Evolutionary conservation across 64 coral and sea anemone species (phyloP), one percentile per base, ranked within the genome.

Genomic region (Montipora sp.): DNA sequence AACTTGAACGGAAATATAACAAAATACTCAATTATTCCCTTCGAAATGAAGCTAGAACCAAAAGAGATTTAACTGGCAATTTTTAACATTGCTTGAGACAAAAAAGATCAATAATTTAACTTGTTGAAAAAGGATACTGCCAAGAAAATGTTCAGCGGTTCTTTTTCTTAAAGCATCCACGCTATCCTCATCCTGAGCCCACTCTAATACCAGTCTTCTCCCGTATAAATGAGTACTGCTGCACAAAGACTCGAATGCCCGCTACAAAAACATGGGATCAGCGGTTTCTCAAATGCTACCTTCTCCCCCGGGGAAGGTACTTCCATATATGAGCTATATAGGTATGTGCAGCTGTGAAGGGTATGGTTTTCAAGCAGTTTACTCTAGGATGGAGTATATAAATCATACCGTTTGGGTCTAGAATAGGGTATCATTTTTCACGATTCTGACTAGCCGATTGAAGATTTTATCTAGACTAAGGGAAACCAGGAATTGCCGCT

Each of bases 191-290:
- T 99, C 98, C 83, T 99, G 90, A 20, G 98, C 98, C 98, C 94
- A 99, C 72, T 99, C 98, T 14, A 99, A 76, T 11, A 99, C 98
- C 66, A 99, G 94, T 47, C 98, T 87, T 4, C 98, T 85, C 43
- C 94, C 98, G 80, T 99, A 99, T 74, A 99, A 94, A 94, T 99
- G 98, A 27, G 98, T 96, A 51, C 98, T 99, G 20, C 94, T 93
- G 13, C 90, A 99, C 16, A 99, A 65, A 53, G 98, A 90, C 78
- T 96, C 84, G 45, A 99, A 99, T 3, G 98, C 98, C 11, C 98
- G 92, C 98, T 99, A 51, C 4, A 82, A 82, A 82, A 83, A n/a
- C 20, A n/a, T 6, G 6, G 7, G n/a, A 73, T 21, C 51, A 55
- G 21, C 36, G 36, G 36, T 73, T 21, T 23, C 61, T 23, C 7